These are phyloP conservation scores for Andrena flavipes DNA, from an alignment of 2,888 invertebrate species.

Conservation along the genomic window DNA sequence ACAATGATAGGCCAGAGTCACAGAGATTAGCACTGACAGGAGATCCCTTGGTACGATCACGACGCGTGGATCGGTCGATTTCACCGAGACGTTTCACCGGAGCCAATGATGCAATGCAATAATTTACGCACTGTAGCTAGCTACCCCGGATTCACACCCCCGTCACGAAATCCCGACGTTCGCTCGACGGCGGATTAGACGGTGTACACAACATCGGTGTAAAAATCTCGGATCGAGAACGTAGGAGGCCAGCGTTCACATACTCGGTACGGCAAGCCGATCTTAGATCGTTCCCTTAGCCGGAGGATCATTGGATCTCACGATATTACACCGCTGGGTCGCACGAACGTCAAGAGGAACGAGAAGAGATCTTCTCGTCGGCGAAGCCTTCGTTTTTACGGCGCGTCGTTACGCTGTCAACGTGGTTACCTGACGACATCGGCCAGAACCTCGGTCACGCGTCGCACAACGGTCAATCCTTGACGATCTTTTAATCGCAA, in stretches of 20 bases:
- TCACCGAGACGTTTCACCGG: slow-evolving; percentile 9
- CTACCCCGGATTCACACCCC: slow-evolving; percentile 52
- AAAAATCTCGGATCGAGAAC: neutral
- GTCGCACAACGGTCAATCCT: slow-evolving; percentile 40
- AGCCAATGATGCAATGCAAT: slow-evolving; percentile 15
- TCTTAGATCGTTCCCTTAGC: slow-evolving; percentile 31
- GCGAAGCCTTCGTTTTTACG: slow-evolving; percentile 14
- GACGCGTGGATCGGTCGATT: slow-evolving; percentile 9
- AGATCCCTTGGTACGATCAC: slow-evolving; percentile 7
- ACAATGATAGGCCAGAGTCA: neutral
- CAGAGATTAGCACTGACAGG: neutral
- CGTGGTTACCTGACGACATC: slow-evolving; percentile 73
- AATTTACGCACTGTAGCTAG: slow-evolving; percentile 52
- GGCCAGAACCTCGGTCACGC: slow-evolving; percentile 47
- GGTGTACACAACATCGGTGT: slow-evolving; percentile 28
- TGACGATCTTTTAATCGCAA: slow-evolving; percentile 26
- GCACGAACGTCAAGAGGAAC: slow-evolving; percentile 43
- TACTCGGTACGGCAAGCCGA: slow-evolving; percentile 17
- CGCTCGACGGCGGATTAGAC: slow-evolving; percentile 22
- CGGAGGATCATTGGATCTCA: slow-evolving; percentile 41
- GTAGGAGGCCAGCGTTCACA: slow-evolving; percentile 17
- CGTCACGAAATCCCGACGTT: slow-evolving; percentile 35
- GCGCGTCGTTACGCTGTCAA: slow-evolving; percentile 40
- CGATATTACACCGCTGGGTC: slow-evolving; percentile 34
- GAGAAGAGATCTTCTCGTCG: slow-evolving; percentile 31